Conservation (phyloP, 2,888 invertebrate genomes). For the Limenitis camilla region DNA sequence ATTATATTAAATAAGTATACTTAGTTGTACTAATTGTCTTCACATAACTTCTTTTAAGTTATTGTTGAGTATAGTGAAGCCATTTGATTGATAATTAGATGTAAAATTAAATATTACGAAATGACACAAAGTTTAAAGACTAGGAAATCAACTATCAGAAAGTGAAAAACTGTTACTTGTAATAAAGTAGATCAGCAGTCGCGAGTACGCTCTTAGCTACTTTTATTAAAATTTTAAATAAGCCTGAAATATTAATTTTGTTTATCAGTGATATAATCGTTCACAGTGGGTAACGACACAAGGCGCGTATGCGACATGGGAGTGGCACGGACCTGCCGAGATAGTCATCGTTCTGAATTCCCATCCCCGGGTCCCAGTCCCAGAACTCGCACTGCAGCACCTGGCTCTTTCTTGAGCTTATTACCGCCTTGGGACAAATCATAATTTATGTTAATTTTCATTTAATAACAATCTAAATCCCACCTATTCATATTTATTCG, state of each 20-base stretch:
- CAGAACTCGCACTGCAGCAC: constrained; percentile 83
- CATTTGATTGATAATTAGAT: too few relatives aligned
- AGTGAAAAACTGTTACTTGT: too few relatives aligned
- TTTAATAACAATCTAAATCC: neutral
- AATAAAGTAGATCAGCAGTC: too few relatives aligned
- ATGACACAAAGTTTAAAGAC: too few relatives aligned
- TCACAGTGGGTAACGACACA: constrained; percentile 33
- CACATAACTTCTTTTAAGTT: too few relatives aligned
- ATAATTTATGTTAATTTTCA: constrained; percentile 27
- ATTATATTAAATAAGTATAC: too few relatives aligned
- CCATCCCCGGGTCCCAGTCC: constrained; percentile 90
- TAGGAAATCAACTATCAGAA: too few relatives aligned
- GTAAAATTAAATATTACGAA: too few relatives aligned
- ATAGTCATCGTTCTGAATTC: constrained; percentile 86
- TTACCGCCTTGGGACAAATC: constrained; percentile 79
- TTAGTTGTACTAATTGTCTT: too few relatives aligned
- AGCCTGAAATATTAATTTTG: neutral
- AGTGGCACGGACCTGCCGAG: constrained; percentile 84
- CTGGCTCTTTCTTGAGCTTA: constrained; percentile 84
- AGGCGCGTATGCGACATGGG: constrained; percentile 33
- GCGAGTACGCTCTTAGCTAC: too few relatives aligned
- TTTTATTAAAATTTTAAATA: too few relatives aligned
- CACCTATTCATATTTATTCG: neutral
- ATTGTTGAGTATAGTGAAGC: too few relatives aligned
- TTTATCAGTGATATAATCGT: constrained; percentile 37